Evolutionary conservation across 2,113 vertebrate genomes (phyloP).

Genomic region (Albula goreensis): DNA sequence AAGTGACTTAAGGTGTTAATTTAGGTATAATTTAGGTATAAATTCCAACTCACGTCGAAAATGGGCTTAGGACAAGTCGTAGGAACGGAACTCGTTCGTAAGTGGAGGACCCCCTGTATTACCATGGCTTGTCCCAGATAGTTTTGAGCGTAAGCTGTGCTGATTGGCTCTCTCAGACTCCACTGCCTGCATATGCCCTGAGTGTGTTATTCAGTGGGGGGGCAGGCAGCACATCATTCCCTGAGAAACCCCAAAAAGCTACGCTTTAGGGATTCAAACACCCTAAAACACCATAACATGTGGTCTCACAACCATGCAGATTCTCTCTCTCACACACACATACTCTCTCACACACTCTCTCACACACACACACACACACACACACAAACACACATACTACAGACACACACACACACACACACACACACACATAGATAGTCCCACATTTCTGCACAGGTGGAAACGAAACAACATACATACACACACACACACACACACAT

Average conservation of each 20-base stretch:
- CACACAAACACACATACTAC: constrained; percentile 10
- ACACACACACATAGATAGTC: neutral
- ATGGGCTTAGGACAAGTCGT: too few species aligned
- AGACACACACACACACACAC: too few species aligned
- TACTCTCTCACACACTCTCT: constrained; percentile 16
- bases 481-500: constrained; percentile 10
- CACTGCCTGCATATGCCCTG: neutral
- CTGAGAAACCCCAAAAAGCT: neutral
- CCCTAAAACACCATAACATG: neutral
- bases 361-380: neutral
- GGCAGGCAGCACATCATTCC: neutral
- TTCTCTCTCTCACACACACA: constrained; percentile 3
- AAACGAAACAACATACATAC: too few species aligned
- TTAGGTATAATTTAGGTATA: too few species aligned
- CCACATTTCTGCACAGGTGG: too few species aligned
- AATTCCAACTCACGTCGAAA: too few species aligned
- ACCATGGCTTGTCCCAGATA: too few species aligned
- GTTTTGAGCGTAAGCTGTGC: neutral
- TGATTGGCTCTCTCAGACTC: neutral
- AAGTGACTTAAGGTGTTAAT: too few species aligned
- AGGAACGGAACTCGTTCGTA: too few species aligned
- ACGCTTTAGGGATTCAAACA: neutral
- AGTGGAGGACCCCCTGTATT: too few species aligned
- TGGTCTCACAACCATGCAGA: neutral
- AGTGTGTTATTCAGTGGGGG: neutral